A percentile compares a stretch with the other conserved stretches of the same genome.
phyloP scores from a whole-genome alignment of 2,888 invertebrate genomes.

The Erannis defoliaria region DNA sequence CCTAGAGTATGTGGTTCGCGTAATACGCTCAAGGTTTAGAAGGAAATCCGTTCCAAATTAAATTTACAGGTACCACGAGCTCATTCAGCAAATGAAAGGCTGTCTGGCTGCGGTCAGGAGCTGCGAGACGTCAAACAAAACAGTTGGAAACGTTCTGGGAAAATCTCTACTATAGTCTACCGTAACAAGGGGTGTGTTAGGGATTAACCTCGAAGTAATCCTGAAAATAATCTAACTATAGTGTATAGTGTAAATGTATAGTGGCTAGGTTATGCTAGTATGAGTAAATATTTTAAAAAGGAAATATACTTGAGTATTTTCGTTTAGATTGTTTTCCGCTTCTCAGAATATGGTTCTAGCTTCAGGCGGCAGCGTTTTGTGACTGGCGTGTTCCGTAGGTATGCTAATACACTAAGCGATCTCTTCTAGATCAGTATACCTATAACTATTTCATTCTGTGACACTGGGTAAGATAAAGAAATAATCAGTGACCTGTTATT shows the following conservation, averaged over 20 bases:
- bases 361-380: no score
- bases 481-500: no score
- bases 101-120: conserved; percentile 33
- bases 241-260: background rate
- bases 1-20: conserved; percentile 9
- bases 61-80: conserved; percentile 32
- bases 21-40: conserved; percentile 13
- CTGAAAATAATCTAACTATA: background rate
- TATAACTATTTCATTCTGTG: no score
- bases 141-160: background rate
- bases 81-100: conserved; percentile 35
- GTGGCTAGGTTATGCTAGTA: background rate
- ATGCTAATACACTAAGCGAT: no score
- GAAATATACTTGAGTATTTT: no score
- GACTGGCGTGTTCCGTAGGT: no score
- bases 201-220: conserved; percentile 12
- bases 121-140: conserved; percentile 25
- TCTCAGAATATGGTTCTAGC: no score
- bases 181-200: background rate
- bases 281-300: background rate
- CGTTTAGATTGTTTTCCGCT: no score
- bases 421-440: no score
- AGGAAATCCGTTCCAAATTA: conserved; percentile 27
- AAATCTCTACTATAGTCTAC: background rate
- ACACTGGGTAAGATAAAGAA: no score